Evolutionary conservation across 2,113 vertebrate species (phyloP), one percentile per base, ranked within the genome.

Genomic region (Ranitomeya variabilis): DNA sequence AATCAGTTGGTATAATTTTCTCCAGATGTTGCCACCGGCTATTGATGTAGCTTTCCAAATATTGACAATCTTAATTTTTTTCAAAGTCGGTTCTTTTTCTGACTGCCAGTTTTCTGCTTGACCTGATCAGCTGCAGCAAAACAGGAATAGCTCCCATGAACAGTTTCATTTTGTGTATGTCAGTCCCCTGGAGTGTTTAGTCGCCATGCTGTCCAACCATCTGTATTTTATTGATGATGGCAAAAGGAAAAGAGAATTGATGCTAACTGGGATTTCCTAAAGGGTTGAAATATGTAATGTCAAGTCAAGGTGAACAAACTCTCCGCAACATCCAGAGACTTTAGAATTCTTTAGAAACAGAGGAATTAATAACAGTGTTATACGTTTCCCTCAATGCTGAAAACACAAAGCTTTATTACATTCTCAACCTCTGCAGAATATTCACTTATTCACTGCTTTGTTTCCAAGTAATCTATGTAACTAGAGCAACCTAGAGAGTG

Each of bases 211-310:
- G 89, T 89, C 88, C 90, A 83, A n/a, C 91, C 90, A 90, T 90
- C 91, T 92, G 90, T 91, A 90, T 91, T 90, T 91, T 90, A 91
- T 91, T 90, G 87, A 91, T 92, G 90, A 91, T 83, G 73, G 9
- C 31, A 89, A 55, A 86, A 21, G 12, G 37, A 62, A 80, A 60
- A 82, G 85, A 90, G 90, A 91, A 91, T 86, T 87, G 87, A 88
- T 89, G 90, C 89, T 91, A 87, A 83, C 87, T 89, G 89, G 88
- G 73, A 26, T 91, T 90, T 91, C 79, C 89, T 37, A 89, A 89
- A 90, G 90, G 92, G 90, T 91, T 59, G 81, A 83, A 91, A 85
- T 89, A 87, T 91, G 92, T 79, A 69, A 83, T 89, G 78, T 91
- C 90, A 90, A 45, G 52, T 81, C 85, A 90, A 73, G 90, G 90